Evolutionary conservation across 2,888 invertebrate genomes (phyloP), one percentile per base, ranked within the genome.

Genomic region (Tachystola acroxantha): DNA sequence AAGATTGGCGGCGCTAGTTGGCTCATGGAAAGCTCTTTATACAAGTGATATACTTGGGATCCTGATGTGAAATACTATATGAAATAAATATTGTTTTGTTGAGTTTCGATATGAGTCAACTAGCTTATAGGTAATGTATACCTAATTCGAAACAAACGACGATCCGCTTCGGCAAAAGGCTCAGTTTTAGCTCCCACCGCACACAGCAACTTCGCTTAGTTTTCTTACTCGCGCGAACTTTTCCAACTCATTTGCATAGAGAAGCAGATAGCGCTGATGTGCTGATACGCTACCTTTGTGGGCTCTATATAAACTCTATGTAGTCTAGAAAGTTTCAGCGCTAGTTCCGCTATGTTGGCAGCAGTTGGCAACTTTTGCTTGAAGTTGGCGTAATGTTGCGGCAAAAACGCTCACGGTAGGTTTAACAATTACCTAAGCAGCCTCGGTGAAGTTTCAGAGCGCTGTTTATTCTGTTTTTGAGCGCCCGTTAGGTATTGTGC

Each of bases 171-270:
- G 16, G 16, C 16, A 6, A 4, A 13, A 10, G 47, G 64, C 70
- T 57, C 29, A 65, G 65, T 74, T 72, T 64, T 63, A 63, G 34
- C 40, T 37, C 29, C 35, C 37, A 32, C 5, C 46, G 2, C 51
- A 34, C 48, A 49, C 41, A 42, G 52, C 54, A 53, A 40, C 60
- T 54, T 48, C 50, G 43, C 64, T 61, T 58, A n/a, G 72, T 81
- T 85, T 84, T 86, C 85, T 86, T 85, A 79, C 74, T 69, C 63
- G 56, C 62, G 53, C 75, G 69, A 61, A 84, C 77, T 85, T 85
- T 85, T 85, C 79, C 75, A 79, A 84, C 85, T 86, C 85, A 86
- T 86, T 85, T 85, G 81, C 80, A 85, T 85, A 76, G 75, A 74
- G 85, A 81, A 85, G 85, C 82, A 85, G 86, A 86, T 86, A 86